These are phyloP conservation scores for Alcedo quadribrachys DNA, from an alignment of 2,797 vertebrate genomes.

Conservation along the genomic window DNA sequence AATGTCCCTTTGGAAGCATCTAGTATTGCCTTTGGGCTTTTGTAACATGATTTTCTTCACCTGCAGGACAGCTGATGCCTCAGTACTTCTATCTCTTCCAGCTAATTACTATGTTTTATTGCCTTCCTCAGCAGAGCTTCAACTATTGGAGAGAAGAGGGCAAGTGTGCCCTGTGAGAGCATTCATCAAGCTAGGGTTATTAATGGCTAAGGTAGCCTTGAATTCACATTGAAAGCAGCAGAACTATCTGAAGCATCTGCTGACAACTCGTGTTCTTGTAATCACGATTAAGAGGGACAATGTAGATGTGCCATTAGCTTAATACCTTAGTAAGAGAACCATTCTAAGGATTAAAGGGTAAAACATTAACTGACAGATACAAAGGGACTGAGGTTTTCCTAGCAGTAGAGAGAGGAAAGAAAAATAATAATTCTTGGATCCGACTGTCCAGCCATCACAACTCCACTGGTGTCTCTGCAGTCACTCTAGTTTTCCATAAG, in stretches of 20 bases:
- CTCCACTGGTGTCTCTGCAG: background rate
- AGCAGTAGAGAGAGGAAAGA: background rate
- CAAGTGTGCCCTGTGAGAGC: accelerated
- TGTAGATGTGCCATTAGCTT: slow-evolving; percentile 36
- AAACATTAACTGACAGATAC: slow-evolving; percentile 54
- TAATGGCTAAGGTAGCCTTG: background rate
- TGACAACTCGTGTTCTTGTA: slow-evolving; percentile 2
- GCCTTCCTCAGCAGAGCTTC: background rate
- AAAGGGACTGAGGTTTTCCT: background rate
- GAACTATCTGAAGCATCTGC: background rate
- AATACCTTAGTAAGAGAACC: slow-evolving; percentile 69
- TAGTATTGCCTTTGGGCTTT: background rate
- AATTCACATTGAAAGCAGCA: background rate
- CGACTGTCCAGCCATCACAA: background rate
- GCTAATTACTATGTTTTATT: background rate
- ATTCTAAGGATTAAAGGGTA: slow-evolving; percentile 4
- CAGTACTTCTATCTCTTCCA: background rate
- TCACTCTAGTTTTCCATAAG: background rate
- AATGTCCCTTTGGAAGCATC: background rate
- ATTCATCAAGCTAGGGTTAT: background rate
- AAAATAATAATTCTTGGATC: background rate
- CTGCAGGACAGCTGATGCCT: background rate
- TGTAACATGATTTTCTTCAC: background rate
- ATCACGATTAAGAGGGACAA: slow-evolving; percentile 7
- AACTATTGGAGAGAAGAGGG: background rate